Base-by-base conservation (phyloP, 2,113 vertebrate species). In the Rhinogobius similis region DNA sequence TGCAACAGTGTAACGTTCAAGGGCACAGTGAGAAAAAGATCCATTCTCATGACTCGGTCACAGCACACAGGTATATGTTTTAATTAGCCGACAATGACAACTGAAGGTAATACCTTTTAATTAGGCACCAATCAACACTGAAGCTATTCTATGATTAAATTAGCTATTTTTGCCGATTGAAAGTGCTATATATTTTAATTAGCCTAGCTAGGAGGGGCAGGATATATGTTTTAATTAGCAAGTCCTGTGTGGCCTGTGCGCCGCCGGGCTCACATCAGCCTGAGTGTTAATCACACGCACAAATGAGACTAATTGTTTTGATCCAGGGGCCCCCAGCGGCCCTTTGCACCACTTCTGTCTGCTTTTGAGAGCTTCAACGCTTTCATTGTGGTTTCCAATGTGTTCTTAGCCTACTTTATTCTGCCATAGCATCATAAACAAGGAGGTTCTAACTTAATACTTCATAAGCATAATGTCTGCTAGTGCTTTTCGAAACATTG, bases 231-330 rank as follows among this genome's bases (percentile, higher is more conserved):
- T 91, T 89, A 91, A 91, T 91, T 89, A 89, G 88, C 65, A 13
- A 2, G 70, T 89, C 86, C 81, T 86, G 58, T 66, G 85, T 77
- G 88, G 86, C 70, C 77, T 56, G 1, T 10, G 61, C 79, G 81
- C 84, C 82, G 68, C 50, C 0, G 84, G 86, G 74, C 74, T 85
- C 79, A 77, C 81, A 76, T 65, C 52, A 86, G 87, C 75, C 78
- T 64, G 73, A 83, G 44, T 70, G 86, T 89, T 91, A 91, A 91
- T 91, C 86, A 91, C 89, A 90, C 75, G 77, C 69, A 82, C 73
- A 79, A 90, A 87, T 86, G 65, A 86, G 86, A 89, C 87, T 91
- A 91, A 91, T 89, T 91, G 89, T 91, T 89, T 88, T 87, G 74
- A 44, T 67, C 39, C 64, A 13, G 68, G 53, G 1, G 72, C 52